Conservation (phyloP, 53 echinoderm and acorn worm species). For the Apostichopus leukothele region DNA sequence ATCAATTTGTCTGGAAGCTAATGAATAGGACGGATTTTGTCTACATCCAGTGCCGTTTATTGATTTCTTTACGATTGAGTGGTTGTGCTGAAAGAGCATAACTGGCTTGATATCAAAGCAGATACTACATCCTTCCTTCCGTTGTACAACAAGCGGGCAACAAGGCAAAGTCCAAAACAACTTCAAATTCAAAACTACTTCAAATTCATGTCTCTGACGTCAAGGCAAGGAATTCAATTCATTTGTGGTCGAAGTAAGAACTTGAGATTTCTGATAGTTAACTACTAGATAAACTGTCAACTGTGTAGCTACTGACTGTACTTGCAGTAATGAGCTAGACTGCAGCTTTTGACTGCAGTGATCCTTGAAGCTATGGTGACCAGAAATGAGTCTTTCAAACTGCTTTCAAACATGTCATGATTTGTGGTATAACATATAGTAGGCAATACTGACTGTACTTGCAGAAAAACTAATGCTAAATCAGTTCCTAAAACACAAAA, state of each 20-base stretch:
- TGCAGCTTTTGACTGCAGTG: too few relatives aligned
- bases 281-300: neutral
- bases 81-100: neutral
- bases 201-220: neutral
- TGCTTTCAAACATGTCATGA: too few relatives aligned
- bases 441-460: too few relatives aligned
- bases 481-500: too few relatives aligned
- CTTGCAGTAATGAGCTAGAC: too few relatives aligned
- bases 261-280: neutral
- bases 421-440: too few relatives aligned
- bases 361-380: too few relatives aligned
- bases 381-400: too few relatives aligned
- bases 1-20: constrained; percentile 2
- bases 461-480: too few relatives aligned
- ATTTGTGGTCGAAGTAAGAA: neutral
- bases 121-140: neutral
- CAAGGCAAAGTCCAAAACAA: neutral
- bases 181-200: neutral
- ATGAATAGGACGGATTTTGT: neutral
- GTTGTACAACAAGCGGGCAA: neutral
- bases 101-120: neutral
- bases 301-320: too few relatives aligned
- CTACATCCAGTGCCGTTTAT: neutral
- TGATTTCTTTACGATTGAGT: neutral
- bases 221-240: neutral